phyloP scores from a whole-genome alignment of 2,113 vertebrate genomes.

The Ammodytes marinus region DNA sequence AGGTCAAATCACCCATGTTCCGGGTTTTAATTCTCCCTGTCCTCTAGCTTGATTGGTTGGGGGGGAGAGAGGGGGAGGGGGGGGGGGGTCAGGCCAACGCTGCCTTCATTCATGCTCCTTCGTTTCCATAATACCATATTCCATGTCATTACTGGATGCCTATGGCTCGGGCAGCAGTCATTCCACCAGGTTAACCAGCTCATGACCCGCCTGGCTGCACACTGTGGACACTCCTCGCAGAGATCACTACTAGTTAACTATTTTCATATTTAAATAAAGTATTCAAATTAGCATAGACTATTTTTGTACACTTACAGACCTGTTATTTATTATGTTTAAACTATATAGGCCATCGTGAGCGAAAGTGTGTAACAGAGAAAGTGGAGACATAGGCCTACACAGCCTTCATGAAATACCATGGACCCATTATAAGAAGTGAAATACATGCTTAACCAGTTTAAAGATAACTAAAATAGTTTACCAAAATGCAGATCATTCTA shows the following conservation, averaged over 20 bases:
- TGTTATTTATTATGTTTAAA: no score
- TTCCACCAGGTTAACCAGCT: constrained; percentile 20
- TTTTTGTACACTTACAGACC: no score
- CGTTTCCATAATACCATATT: constrained; percentile 60
- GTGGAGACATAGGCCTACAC: no score
- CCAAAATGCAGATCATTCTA: background rate
- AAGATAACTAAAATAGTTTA: background rate
- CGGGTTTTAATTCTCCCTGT: background rate
- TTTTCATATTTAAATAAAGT: no score
- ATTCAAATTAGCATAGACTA: no score
- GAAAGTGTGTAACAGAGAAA: no score
- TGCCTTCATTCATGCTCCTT: constrained; percentile 28
- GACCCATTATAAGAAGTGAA: background rate
- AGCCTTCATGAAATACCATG: no score
- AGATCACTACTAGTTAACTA: no score
- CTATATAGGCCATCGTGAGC: no score
- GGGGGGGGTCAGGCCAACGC: background rate
- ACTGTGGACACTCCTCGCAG: no score
- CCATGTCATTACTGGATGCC: constrained; percentile 34
- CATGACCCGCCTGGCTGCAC: background rate
- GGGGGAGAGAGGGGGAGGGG: no score
- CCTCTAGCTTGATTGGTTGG: constrained; percentile 1
- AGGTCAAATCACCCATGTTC: background rate
- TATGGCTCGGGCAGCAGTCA: constrained; percentile 56
- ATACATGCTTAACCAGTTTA: background rate